Evolutionary conservation across 2,888 invertebrate genomes (phyloP).

Genomic region (Melieria omissa): DNA sequence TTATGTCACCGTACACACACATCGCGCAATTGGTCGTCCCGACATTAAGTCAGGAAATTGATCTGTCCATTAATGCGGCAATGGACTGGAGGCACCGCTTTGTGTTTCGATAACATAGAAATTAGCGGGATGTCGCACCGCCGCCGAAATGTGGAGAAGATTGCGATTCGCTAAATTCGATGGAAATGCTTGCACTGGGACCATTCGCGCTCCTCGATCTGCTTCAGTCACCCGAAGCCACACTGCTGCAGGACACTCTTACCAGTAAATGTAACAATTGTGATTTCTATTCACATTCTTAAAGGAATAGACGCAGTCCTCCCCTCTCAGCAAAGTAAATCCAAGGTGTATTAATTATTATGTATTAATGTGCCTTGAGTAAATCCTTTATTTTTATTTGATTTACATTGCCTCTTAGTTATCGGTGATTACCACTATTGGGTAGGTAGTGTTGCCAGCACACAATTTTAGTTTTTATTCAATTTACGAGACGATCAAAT

Average conservation of each 20-base stretch:
- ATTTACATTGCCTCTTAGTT: too few species aligned
- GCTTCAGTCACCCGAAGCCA: neutral
- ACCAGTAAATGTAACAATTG: slow-evolving; percentile 93
- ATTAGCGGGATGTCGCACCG: slow-evolving; percentile 77
- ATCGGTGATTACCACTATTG: too few species aligned
- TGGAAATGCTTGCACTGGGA: slow-evolving; percentile 30
- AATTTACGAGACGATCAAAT: too few species aligned
- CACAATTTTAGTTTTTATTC: too few species aligned
- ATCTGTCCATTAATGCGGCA: slow-evolving; percentile 75
- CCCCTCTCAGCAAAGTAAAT: too few species aligned
- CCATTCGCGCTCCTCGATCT: slow-evolving; percentile 29
- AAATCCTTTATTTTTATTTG: too few species aligned
- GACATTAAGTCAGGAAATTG: slow-evolving; percentile 81
- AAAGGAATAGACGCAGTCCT: slow-evolving; percentile 86
- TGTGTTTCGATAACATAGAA: slow-evolving; percentile 78
- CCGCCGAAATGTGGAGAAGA: slow-evolving; percentile 86
- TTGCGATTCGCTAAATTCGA: slow-evolving; percentile 70
- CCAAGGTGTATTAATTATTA: too few species aligned
- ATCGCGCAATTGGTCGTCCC: slow-evolving; percentile 82
- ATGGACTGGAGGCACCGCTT: slow-evolving; percentile 69
- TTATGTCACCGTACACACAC: slow-evolving; percentile 72
- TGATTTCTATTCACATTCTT: slow-evolving; percentile 77
- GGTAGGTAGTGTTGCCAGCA: too few species aligned
- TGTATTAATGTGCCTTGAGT: too few species aligned
- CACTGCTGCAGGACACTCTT: slow-evolving; percentile 48